phyloP scores from a whole-genome alignment of 2,888 invertebrate genomes.

The Andrena trimmerana region DNA sequence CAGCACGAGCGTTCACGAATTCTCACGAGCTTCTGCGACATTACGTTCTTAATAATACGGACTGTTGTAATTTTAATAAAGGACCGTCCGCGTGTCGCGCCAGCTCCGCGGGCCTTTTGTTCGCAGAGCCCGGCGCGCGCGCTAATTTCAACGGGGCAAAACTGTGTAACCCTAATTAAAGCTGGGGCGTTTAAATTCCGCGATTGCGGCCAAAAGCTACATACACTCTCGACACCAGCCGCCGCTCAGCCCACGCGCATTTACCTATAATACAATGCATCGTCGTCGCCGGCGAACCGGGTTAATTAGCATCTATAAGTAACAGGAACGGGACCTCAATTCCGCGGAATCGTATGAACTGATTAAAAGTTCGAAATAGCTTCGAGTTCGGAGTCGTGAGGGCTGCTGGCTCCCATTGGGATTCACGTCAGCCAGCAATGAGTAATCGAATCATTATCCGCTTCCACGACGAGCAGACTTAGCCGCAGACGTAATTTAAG shows the following conservation, averaged over 20 bases:
- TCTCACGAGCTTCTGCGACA: background rate
- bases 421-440: constrained; percentile 29
- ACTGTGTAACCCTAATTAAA: constrained; percentile 63
- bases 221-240: background rate
- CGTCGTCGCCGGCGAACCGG: constrained; percentile 47
- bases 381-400: constrained; percentile 19
- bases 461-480: constrained; percentile 22
- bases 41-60: constrained; percentile 27
- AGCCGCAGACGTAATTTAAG: constrained; percentile 40
- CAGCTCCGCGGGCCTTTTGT: constrained; percentile 31
- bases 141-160: constrained; percentile 49
- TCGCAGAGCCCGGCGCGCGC: background rate
- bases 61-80: constrained; percentile 53
- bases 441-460: constrained; percentile 52
- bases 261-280: constrained; percentile 51
- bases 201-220: constrained; percentile 52
- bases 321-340: constrained; percentile 62
- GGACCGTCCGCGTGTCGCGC: constrained; percentile 17
- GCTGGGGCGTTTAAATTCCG: constrained; percentile 52
- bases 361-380: constrained; percentile 68
- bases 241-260: constrained; percentile 30
- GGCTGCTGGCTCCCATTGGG: background rate
- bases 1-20: too few species aligned
- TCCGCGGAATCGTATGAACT: constrained; percentile 66
- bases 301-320: constrained; percentile 67